Conservation (phyloP, 1,140 invertebrate genomes). For the Anastatus disparis region DNA sequence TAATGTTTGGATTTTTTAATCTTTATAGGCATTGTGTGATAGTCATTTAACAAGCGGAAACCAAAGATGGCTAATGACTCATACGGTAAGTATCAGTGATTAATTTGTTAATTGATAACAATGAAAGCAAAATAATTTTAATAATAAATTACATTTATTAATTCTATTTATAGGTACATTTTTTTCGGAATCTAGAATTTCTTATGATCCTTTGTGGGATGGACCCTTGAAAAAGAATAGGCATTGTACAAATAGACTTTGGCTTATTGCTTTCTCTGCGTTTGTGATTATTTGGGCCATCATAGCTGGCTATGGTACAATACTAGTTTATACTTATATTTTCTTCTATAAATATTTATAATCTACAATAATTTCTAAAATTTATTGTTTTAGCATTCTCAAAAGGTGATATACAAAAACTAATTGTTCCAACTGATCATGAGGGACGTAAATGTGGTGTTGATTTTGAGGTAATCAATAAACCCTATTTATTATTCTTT, state of each 20-base stretch:
- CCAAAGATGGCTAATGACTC: no score
- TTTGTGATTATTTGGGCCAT: constrained; percentile 81
- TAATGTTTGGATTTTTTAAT: no score
- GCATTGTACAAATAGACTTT: constrained; percentile 91
- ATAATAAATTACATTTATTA: no score
- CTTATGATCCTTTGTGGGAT: constrained; percentile 80
- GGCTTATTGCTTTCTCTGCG: constrained; percentile 81
- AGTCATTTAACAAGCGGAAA: no score
- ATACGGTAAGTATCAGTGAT: no score
- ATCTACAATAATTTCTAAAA: not conserved
- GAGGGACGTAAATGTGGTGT: constrained; percentile 82
- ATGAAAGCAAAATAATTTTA: no score
- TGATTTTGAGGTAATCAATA: constrained; percentile 74
- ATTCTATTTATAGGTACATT: constrained; percentile 9
- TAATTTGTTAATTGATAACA: no score
- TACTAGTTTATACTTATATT: constrained; percentile 41
- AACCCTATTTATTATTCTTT: constrained; percentile 85
- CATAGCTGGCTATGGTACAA: constrained; percentile 80
- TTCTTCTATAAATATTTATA: constrained; percentile 6
- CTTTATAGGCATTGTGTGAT: no score
- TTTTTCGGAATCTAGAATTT: constrained; percentile 62
- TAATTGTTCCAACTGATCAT: constrained; percentile 85
- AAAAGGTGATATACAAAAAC: constrained; percentile 79
- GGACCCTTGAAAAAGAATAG: constrained; percentile 79
- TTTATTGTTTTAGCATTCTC: constrained; percentile 68